Conservation (phyloP, 2,797 vertebrate genomes). For the Bufotes viridis region DNA sequence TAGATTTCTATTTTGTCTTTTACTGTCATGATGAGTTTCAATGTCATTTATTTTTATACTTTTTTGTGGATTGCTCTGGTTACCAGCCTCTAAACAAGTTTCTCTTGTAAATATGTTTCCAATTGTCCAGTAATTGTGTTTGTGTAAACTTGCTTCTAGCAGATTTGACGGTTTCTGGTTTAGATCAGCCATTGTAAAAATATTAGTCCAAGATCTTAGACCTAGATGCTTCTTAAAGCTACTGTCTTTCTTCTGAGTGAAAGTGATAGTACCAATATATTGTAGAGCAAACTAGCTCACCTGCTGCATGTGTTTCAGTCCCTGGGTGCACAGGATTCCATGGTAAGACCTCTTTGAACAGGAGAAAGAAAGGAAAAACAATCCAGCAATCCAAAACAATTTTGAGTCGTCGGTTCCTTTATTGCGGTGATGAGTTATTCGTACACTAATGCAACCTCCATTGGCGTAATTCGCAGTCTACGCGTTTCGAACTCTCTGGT, state of each 20-base stretch:
- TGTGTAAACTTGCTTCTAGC: background rate
- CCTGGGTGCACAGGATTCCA: no score
- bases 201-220: background rate
- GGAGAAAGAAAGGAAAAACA: no score
- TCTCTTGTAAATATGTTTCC: constrained; percentile 12
- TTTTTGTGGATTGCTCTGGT: background rate
- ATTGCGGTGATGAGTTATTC: no score
- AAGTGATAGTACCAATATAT: background rate
- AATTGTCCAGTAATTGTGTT: background rate
- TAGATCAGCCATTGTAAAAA: constrained; percentile 6
- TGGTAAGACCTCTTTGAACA: no score
- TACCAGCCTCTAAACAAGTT: background rate
- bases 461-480: no score
- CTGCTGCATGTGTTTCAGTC: no score
- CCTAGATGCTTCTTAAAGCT: background rate
- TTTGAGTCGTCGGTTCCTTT: no score
- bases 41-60: background rate
- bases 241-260: background rate
- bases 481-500: no score
- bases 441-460: no score
- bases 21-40: constrained; percentile 5
- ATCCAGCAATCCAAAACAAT: no score
- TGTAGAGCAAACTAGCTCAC: no score
- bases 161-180: constrained; percentile 4
- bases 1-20: constrained; percentile 58